phyloP scores from a whole-genome alignment of 2,797 vertebrate species.

The Squalus acanthias region DNA sequence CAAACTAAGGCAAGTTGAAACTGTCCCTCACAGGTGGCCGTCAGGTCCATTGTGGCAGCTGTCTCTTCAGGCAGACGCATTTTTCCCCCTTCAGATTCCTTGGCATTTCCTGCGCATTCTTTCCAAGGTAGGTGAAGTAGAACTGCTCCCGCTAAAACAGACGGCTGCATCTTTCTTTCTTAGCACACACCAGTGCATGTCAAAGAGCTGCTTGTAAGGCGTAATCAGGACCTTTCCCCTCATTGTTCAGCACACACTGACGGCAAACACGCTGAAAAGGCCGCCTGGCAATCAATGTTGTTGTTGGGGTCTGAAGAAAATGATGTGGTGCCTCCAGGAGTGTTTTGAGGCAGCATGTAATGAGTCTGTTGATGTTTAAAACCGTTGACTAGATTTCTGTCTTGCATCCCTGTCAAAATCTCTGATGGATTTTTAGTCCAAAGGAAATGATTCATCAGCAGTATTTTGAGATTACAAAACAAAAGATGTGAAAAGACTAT shows the following conservation, averaged over 20 bases:
- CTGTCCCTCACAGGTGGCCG: background rate
- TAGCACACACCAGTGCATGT: slow-evolving; percentile 38
- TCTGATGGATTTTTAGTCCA: background rate
- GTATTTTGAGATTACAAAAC: background rate
- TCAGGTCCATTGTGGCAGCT: slow-evolving; percentile 6
- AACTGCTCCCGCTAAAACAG: slow-evolving; percentile 33
- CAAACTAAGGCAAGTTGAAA: background rate
- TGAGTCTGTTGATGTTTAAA: background rate
- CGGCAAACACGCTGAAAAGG: background rate
- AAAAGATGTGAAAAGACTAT: background rate
- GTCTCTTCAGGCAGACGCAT: slow-evolving; percentile 25
- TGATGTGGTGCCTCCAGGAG: background rate
- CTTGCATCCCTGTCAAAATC: slow-evolving; percentile 11
- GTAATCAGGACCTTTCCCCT: slow-evolving; percentile 35
- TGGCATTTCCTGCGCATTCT: slow-evolving; percentile 42
- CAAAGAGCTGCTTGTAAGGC: slow-evolving; percentile 8
- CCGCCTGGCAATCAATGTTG: background rate
- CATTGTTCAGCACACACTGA: background rate
- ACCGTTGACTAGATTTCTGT: background rate
- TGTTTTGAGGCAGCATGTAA: background rate
- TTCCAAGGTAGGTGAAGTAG: slow-evolving; percentile 28
- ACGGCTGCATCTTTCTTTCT: slow-evolving; percentile 38
- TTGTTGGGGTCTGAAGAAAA: background rate
- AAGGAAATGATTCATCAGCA: slow-evolving; percentile 7
- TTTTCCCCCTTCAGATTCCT: background rate